Evolutionary conservation across 1,140 invertebrate species (phyloP).

Genomic region (Pinna nobilis): DNA sequence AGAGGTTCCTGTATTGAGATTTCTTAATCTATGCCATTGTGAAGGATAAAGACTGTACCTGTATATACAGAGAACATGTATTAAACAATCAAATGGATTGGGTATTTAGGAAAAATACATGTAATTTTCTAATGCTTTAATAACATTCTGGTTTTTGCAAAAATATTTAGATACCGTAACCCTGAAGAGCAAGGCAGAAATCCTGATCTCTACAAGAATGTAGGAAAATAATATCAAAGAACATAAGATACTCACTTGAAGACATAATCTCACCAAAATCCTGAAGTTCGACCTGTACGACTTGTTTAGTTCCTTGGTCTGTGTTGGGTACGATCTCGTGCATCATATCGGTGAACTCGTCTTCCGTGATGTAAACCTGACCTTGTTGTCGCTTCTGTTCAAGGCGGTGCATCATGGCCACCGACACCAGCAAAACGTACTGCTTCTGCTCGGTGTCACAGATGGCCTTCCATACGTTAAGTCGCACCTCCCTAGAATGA

Average conservation of each 20-base stretch:
- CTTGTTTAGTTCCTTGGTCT: slow-evolving; percentile 30
- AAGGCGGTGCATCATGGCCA: slow-evolving; percentile 38
- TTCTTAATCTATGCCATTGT: too few species aligned
- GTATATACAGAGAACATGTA: too few species aligned
- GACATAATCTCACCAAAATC: slow-evolving; percentile 46
- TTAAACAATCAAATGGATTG: too few species aligned
- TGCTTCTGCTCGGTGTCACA: slow-evolving; percentile 40
- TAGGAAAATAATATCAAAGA: neutral
- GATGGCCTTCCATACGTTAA: slow-evolving; percentile 35
- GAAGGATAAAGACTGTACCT: too few species aligned
- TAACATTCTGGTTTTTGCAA: too few species aligned
- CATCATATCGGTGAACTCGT: slow-evolving; percentile 31
- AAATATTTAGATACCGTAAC: too few species aligned
- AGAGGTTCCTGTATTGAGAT: neutral
- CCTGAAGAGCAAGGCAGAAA: neutral
- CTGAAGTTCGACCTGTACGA: slow-evolving; percentile 32
- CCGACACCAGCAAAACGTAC: slow-evolving; percentile 19
- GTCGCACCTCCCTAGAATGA: slow-evolving; percentile 2
- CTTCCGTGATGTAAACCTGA: slow-evolving; percentile 26
- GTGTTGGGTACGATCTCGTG: slow-evolving; percentile 25
- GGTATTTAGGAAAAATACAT: too few species aligned
- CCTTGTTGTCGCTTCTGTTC: slow-evolving; percentile 12
- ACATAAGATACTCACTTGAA: slow-evolving; percentile 23
- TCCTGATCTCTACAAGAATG: neutral
- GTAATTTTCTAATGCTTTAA: too few species aligned